Evolutionary conservation across 2,888 invertebrate species (phyloP), one percentile per base, ranked within the genome.

Genomic region (Troglohyphantes excavatus): DNA sequence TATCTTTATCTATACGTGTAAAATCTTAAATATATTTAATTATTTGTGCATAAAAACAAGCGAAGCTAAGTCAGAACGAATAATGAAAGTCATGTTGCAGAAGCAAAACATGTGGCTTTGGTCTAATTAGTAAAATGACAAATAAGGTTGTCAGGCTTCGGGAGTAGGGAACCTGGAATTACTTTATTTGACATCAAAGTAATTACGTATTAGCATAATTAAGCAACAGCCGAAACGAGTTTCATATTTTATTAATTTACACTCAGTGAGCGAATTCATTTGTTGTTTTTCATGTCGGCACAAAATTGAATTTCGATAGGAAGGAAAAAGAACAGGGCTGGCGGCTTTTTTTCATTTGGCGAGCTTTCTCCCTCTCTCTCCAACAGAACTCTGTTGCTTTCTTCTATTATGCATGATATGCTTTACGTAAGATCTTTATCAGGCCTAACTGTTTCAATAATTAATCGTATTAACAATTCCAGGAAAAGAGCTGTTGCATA

Each of bases 221-320:
- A 90, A 90, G 90, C 90, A 90, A 90, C 85, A 85, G 85, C 85
- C 78, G 85, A 90, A 90, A 84, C 73, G 85, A 90, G 90, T 85
- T 90, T 90, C 90, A 90, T 90, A 90, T 90, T 90, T 90, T 90
- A 90, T 90, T 90, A 90, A 85, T 90, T 90, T 90, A 83, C 85
- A 84, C 79, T 81, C 90, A 85, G 26, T 81, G 90, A 90, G 68
- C 68, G 81, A 81, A 90, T 90, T 85, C 81, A 85, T 90, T 85
- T 90, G 85, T 90, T 90, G 83, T 84, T 88, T 90, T 90, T 90
- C 90, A 79, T 81, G 84, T 90, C 90, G 79, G 75, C 85, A 81
- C 79, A 78, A 90, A 85, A 85, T 90, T 90, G 90, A 90, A 90
- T 90, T 90, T 79, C 90, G 85, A 90, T 90, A 85, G 70, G 59